Evolutionary conservation across 2,113 vertebrate genomes (phyloP).

Genomic region (Pitta sordida): DNA sequence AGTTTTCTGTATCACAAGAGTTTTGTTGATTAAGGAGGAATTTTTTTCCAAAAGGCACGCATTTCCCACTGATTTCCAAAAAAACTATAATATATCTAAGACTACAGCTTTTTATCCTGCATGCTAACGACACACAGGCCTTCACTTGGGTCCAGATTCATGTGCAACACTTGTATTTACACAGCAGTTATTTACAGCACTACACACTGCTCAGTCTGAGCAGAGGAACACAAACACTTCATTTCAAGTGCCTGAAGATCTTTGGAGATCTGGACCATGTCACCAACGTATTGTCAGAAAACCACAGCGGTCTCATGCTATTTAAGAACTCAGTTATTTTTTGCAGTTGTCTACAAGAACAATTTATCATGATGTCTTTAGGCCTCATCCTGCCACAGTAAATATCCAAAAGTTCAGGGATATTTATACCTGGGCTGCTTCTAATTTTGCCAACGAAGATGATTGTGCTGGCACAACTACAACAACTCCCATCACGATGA

Average conservation of each 20-base stretch:
- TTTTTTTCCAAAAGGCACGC: neutral
- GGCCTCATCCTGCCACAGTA: neutral
- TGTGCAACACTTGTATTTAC: fast-evolving
- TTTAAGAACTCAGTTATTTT: neutral
- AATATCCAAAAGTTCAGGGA: neutral
- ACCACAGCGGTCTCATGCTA: neutral
- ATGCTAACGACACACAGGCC: neutral
- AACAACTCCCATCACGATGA: neutral
- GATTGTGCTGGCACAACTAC: neutral
- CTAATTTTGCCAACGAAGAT: neutral
- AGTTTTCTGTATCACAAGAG: neutral
- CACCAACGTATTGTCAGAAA: neutral
- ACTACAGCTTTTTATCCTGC: neutral
- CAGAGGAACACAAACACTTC: neutral
- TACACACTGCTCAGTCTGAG: neutral
- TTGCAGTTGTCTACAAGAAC: neutral
- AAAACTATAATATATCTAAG: neutral
- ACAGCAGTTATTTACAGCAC: neutral
- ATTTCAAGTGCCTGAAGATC: neutral
- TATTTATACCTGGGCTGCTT: constrained; percentile 43
- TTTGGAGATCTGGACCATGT: neutral
- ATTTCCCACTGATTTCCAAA: neutral
- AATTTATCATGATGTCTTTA: neutral
- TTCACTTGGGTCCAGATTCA: neutral
- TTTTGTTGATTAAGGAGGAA: constrained; percentile 25